Base-by-base conservation (phyloP, 2,113 vertebrate genomes). In the Neogobius melanostomus region DNA sequence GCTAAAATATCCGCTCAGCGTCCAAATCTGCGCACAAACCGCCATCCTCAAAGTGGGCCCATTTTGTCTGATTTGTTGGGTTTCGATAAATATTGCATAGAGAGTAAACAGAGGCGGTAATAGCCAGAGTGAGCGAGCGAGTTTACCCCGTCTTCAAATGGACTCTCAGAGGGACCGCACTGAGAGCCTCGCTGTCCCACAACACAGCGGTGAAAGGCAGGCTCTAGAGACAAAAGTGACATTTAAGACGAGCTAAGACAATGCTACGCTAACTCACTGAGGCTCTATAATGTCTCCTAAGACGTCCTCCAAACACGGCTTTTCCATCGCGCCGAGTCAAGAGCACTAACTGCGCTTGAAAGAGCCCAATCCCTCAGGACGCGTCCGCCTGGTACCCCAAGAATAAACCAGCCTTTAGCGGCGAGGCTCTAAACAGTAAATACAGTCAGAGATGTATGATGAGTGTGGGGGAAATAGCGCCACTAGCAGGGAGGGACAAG, bases 261-360 rank as follows among this genome's bases (percentile, higher is more conserved):
- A 92, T 89, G 84, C 82, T 87, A 75, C 81, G 83, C 80, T 84
- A 73, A 36, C 28, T 36, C 28, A 36, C 28, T 36, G 28, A 84
- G 83, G 87, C 90, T 91, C 88, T 92, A 59, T 59, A 92, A 91
- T 91, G 92, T 91, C 90, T 90, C 82, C 84, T 81, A 88, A 89
- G 87, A 82, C 82, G 49, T 90, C 85, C 84, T 89, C 85, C 90
- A 89, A 92, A 93, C 92, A 94, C 84, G 86, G 85, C 86, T 94
- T 93, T 93, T 93, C 93, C 93, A 94, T 94, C 91, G 78, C 59
- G 88, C 88, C 85, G 91, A 93, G 90, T 92, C 91, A 92, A 92
- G 90, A 91, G 91, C 91, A 93, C 90, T 92, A 93, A 93, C 92
- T 91, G 91, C 88, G 90, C 91, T 86, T 91, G 91, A 92, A 92